Evolutionary conservation across 92 coral and sea anemone species (phyloP), one percentile per base, ranked within the genome.

Genomic region (Ricordea florida): DNA sequence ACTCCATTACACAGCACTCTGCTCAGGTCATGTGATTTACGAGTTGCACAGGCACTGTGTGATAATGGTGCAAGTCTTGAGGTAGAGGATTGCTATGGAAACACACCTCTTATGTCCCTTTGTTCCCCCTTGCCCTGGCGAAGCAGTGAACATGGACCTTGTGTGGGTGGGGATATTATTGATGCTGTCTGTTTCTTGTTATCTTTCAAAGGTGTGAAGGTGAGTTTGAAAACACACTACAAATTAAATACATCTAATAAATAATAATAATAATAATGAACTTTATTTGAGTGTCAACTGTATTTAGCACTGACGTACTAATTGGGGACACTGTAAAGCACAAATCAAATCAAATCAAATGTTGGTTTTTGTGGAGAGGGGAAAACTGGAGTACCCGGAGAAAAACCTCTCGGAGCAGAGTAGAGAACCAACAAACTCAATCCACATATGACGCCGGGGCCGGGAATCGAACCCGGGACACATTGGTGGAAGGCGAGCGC

Each of bases 101-200:
- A 91, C 65, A 91, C 97, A 16, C 97, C 97, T 6, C 66, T 91
- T 27, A 91, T 91, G 97, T 81, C 97, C 14, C 56, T 91, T 18
- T 91, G 97, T 50, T 78, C 90, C 36, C 97, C 93, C 30, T 46
- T 91, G 69, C 97, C 97, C 1, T 91, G 97, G 97, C 57, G 89
- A 15, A 67, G 84, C 32, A 69, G 66, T 23, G 87, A 86, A 15
- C 85, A 74, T 67, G 97, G 97, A 18, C 97, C 97, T 11, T 78
- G 81, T 18, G 72, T 74, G 17, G 66, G 67, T 41, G 75, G 69
- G 50, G 87, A 87, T 70, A 67, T 91, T 13, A 51, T 77, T n/a
- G 85, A 87, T 34, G 85, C 73, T 20, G 83, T 91, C 35, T 80
- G 65, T 0, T 88, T 87, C 68, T 78, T 91, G 31, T 50, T 91